Base-by-base conservation (phyloP, 2,113 vertebrate genomes). In the Oncorhynchus masou region DNA sequence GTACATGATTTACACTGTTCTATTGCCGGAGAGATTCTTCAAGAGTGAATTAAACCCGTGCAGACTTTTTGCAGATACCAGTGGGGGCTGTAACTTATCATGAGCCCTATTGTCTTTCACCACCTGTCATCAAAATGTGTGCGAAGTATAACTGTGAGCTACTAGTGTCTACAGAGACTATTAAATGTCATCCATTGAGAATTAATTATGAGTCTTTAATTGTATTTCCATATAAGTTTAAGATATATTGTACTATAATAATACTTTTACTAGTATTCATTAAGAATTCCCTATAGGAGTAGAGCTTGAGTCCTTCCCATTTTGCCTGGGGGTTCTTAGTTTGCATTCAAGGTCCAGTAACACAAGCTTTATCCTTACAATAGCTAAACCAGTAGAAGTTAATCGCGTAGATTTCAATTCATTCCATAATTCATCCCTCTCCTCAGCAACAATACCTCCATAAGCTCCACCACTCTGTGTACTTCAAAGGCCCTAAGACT, bases 401-500 rank as follows among this genome's bases (percentile, higher is more conserved):
- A 87, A 91, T 85, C 85, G 83, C 49, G 39, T 74, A 90, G 88
- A 90, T 90, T 91, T 82, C 81, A 90, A 91, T 91, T 90, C 76
- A 88, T 87, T 91, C 89, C 83, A 85, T 85, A 90, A 91, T 90
- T 88, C 87, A 88, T 88, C 81, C 80, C 84, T 79, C 76, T 76
- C 82, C 71, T 79, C 71, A 73, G 82, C 85, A 90, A 90, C 87
- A 90, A 85, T 87, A 84, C 86, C 85, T 87, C 80, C 39, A 62
- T 91, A 91, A 93, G 89, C 91, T 83, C 81, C 59, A 73, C 87
- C 88, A 91, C 90, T 91, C 91, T 91, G 87, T 90, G 90, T 78
- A 87, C 91, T 92, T 94, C 91, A 94, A 92, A 92, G 88, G 83
- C 81, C 62, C 76, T 82, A 86, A 90, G 83, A 81, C 88, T 51